Base-by-base conservation (phyloP, 2,113 vertebrate genomes). In the Arothron firmamentum region DNA sequence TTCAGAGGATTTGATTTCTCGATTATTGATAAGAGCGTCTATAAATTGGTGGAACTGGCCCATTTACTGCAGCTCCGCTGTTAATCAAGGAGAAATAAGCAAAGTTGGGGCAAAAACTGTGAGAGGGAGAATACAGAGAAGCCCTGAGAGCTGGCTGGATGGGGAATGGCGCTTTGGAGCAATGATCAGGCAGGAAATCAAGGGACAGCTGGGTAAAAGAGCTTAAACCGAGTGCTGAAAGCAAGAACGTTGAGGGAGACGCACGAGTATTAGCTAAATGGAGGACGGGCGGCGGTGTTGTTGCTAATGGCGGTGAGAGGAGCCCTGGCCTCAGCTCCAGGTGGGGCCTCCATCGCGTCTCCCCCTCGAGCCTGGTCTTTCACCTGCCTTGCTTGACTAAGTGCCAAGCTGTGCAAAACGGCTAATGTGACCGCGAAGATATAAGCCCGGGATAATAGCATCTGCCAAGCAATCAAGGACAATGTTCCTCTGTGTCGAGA, bases 391-490 rank as follows among this genome's bases (percentile, higher is more conserved):
- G 76, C 85, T 86, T 73, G 82, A 69, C 70, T 81, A 74, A 83
- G 70, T 69, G 64, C 81, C 84, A 81, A 82, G 82, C 81, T 88
- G 85, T 80, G 80, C 82, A 84, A 87, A 87, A 87, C 72, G 79
- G 84, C 70, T 88, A 87, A 90, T 84, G 73, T 84, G 86, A 91
- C 89, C 88, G 85, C 80, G 70, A 74, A 82, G 87, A 89, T 78
- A 85, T 79, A 87, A 82, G 81, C 70, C 71, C 72, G 54, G 79
- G 74, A 89, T 85, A 89, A 87, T 87, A 83, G 83, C 88, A 78
- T 88, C 86, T 88, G 85, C 83, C 83, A 80, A 74, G 79, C 81
- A 83, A 90, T 88, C 85, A 86, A 59, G 78, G 73, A 69, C 79
- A 77, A 85, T 85, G 81, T 80, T 86, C 73, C 70, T 84, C 76